phyloP scores from a whole-genome alignment of 2,113 vertebrate species.

The Phylloscopus whistleri region DNA sequence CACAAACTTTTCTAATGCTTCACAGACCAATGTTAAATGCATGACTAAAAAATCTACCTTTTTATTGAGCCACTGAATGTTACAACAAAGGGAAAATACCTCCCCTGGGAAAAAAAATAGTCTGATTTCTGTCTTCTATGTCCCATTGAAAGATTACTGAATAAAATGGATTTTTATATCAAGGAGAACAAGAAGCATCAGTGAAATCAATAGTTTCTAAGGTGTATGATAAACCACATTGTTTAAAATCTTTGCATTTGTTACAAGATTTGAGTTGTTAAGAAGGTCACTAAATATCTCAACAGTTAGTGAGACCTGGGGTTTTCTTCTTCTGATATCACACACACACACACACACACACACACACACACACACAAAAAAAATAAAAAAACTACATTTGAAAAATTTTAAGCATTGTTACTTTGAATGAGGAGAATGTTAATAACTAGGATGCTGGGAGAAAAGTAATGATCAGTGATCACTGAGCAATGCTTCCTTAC shows the following conservation, averaged over 20 bases:
- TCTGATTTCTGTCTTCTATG: neutral
- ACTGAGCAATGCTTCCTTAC: neutral
- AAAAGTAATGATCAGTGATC: neutral
- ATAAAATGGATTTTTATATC: neutral
- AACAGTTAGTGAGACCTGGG: neutral
- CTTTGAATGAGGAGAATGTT: neutral
- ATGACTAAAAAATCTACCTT: neutral
- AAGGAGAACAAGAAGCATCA: neutral
- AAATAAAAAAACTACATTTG: neutral
- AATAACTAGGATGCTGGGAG: neutral
- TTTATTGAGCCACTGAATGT: neutral
- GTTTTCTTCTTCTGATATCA: neutral
- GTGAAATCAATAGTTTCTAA: neutral
- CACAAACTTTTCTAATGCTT: neutral
- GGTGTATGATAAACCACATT: neutral
- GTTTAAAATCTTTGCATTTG: neutral
- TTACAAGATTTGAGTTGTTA: neutral
- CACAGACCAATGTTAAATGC: neutral
- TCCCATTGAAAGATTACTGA: neutral
- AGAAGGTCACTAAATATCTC: neutral
- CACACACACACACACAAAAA: neutral
- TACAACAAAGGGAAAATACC: neutral
- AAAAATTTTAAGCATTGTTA: neutral
- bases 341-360: neutral
- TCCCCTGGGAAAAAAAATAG: neutral